Evolutionary conservation across 2,888 invertebrate species (phyloP).

Genomic region (Drosophila fungiperda): DNA sequence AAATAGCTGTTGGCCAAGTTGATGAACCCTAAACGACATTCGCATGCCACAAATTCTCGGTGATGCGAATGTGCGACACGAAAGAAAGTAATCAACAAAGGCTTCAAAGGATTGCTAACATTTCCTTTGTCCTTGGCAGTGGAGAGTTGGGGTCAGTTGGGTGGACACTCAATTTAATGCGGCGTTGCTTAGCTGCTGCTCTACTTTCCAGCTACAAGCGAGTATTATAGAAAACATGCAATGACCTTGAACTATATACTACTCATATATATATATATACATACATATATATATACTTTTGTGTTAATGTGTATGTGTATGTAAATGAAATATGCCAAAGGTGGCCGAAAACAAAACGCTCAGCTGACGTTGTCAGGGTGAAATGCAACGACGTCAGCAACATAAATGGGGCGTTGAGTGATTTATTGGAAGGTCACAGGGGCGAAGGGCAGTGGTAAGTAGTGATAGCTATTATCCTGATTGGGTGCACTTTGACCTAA

Average conservation of each 20-base stretch:
- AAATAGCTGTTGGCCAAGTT: slow-evolving; percentile 42
- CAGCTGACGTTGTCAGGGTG: slow-evolving; percentile 43
- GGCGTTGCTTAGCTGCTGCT: slow-evolving; percentile 20
- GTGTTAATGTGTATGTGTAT: neutral
- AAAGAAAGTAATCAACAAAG: slow-evolving; percentile 35
- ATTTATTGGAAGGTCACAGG: neutral
- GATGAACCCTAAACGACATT: slow-evolving; percentile 43
- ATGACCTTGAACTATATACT: slow-evolving; percentile 76
- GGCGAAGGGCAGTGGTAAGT: too few species aligned
- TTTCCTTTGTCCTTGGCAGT: slow-evolving; percentile 37
- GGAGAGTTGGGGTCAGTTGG: slow-evolving; percentile 7
- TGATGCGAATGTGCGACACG: slow-evolving; percentile 29
- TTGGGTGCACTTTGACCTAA: slow-evolving; percentile 11
- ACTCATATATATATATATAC: slow-evolving; percentile 6
- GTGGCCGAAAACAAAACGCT: slow-evolving; percentile 33
- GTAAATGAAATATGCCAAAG: slow-evolving; percentile 24
- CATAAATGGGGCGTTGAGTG: slow-evolving; percentile 25
- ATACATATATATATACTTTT: slow-evolving; percentile 10
- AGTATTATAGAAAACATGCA: slow-evolving; percentile 40
- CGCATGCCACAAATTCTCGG: slow-evolving; percentile 26
- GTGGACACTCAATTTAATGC: slow-evolving; percentile 11
- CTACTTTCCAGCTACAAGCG: slow-evolving; percentile 19
- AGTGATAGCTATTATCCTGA: neutral
- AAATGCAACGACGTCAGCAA: slow-evolving; percentile 63
- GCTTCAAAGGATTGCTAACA: neutral